phyloP scores from a whole-genome alignment of 2,888 invertebrate genomes.

The Sinohyriopsis cumingii region DNA sequence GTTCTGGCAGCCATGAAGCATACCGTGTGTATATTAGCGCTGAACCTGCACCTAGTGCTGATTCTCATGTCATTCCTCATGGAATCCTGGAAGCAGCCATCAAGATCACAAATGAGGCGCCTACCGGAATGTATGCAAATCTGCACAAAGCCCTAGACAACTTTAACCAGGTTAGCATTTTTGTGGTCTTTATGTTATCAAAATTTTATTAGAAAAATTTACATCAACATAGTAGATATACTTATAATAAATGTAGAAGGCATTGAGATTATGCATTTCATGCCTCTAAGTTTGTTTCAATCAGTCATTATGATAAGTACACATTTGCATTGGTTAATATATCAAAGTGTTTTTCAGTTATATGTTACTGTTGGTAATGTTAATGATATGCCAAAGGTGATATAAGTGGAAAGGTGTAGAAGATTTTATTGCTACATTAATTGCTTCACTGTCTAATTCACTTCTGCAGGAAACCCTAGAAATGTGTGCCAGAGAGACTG shows the following conservation, averaged over 20 bases:
- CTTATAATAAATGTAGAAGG: not conserved
- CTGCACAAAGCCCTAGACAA: constrained; percentile 95
- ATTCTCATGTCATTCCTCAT: constrained; percentile 94
- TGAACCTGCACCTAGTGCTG: constrained; percentile 90
- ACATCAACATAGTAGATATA: not conserved
- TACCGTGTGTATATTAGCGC: constrained; percentile 95
- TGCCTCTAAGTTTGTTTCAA: too few relatives aligned
- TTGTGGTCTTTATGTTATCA: too few relatives aligned
- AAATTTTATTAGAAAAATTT: not conserved
- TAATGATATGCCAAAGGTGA: too few relatives aligned
- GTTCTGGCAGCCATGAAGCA: constrained; percentile 83
- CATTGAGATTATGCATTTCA: too few relatives aligned
- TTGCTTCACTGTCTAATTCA: not conserved
- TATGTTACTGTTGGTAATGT: too few relatives aligned
- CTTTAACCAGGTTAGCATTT: constrained; percentile 81
- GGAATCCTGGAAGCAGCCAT: constrained; percentile 96
- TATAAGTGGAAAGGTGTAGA: too few relatives aligned
- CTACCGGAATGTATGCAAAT: constrained; percentile 97
- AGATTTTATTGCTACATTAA: too few relatives aligned
- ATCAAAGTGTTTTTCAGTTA: too few relatives aligned
- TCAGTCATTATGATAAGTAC: too few relatives aligned
- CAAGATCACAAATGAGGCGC: constrained; percentile 98
- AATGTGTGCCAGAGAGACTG: constrained; percentile 95
- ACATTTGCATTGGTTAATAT: too few relatives aligned
- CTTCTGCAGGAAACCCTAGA: constrained; percentile 84